Percentiles rank a stretch among this genome's conserved stretches.
phyloP scores from a whole-genome alignment of 2,888 invertebrate genomes.

The Drosophila paranaensis region DNA sequence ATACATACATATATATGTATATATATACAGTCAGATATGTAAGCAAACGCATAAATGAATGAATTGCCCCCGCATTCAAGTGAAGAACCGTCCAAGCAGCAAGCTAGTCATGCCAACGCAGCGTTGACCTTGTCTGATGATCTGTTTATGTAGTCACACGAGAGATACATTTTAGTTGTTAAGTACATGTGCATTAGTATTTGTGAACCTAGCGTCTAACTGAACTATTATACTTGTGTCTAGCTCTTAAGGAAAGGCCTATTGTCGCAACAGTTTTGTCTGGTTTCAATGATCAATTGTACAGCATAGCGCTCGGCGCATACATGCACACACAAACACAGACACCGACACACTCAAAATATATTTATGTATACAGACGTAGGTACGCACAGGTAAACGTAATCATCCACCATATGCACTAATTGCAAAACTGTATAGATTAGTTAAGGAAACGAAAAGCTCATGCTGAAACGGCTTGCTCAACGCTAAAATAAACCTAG shows the following conservation, averaged over 20 bases:
- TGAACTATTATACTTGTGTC: conserved; percentile 41
- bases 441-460: conserved; percentile 30
- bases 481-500: conserved; percentile 31
- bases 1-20: conserved; percentile 32
- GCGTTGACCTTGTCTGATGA: conserved; percentile 59
- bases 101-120: conserved; percentile 42
- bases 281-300: conserved; percentile 72
- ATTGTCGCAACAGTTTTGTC: conserved; percentile 74
- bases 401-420: conserved; percentile 18
- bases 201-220: conserved; percentile 47
- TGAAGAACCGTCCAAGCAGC: conserved; percentile 73
- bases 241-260: conserved; percentile 29
- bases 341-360: background rate
- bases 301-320: conserved; percentile 49
- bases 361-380: conserved; percentile 9
- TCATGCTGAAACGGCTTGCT: conserved; percentile 59
- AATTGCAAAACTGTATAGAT: conserved; percentile 43
- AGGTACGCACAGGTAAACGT: conserved; percentile 16
- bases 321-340: conserved; percentile 9
- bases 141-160: conserved; percentile 55
- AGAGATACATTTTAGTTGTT: conserved; percentile 55
- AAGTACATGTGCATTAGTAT: conserved; percentile 68
- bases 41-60: conserved; percentile 8
- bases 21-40: conserved; percentile 37
- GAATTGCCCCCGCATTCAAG: conserved; percentile 70